Conservation (phyloP, 2,797 vertebrate species). For the Numenius phaeopus region DNA sequence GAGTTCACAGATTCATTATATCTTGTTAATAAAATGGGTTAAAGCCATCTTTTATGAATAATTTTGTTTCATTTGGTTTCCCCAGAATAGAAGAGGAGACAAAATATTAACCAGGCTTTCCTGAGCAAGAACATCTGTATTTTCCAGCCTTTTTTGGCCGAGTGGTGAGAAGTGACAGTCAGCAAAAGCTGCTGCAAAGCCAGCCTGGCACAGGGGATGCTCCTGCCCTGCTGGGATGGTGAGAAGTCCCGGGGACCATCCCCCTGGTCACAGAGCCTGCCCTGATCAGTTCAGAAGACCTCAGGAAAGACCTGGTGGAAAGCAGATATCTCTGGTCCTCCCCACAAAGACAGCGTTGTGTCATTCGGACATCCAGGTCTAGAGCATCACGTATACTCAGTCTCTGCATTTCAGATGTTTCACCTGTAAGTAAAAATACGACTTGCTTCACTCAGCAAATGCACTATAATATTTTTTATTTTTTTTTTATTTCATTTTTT, state of each 20-base stretch:
- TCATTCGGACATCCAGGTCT: neutral
- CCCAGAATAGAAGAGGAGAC: neutral
- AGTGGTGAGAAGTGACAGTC: neutral
- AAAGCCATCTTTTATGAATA: neutral
- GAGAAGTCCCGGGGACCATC: rapidly evolving
- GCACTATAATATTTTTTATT: neutral
- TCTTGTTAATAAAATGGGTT: neutral
- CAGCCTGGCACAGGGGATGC: neutral
- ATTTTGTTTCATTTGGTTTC: neutral
- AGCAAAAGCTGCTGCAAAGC: neutral
- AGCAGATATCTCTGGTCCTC: neutral
- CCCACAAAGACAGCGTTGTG: neutral
- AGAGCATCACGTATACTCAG: rapidly evolving
- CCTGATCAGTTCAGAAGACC: neutral
- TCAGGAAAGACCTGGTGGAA: neutral
- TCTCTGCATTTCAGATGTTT: neutral
- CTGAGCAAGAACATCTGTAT: neutral
- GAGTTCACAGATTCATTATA: neutral
- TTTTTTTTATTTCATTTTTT: neutral
- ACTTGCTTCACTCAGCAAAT: neutral
- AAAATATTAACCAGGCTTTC: neutral
- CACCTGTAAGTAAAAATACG: neutral
- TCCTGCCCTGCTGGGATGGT: rapidly evolving
- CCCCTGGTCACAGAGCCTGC: neutral
- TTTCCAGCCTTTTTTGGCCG: neutral